Conservation (phyloP, 1,140 invertebrate species). For the Zaprionus kolodkinae region DNA sequence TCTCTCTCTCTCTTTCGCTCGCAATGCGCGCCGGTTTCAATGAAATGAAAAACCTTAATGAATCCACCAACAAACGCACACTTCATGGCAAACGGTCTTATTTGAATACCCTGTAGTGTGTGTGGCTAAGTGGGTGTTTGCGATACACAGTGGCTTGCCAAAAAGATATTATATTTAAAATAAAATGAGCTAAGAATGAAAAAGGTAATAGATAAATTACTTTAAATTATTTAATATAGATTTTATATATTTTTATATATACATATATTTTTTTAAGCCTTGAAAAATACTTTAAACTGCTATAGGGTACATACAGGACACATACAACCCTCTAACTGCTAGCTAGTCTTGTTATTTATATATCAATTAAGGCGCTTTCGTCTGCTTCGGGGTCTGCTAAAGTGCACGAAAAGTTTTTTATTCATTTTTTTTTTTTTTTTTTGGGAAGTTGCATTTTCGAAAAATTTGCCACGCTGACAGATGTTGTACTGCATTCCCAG, state of each 20-base stretch:
- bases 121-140: not conserved
- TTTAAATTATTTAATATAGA: not conserved
- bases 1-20: not conserved
- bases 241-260: too few species aligned
- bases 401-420: slow-evolving; percentile 44
- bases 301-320: not conserved
- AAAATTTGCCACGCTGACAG: slow-evolving; percentile 52
- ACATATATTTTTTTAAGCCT: too few species aligned
- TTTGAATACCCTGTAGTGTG: slow-evolving; percentile 22
- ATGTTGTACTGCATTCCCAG: slow-evolving; percentile 47
- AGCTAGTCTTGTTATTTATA: slow-evolving; percentile 42
- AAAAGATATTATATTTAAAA: too few species aligned
- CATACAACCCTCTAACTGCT: not conserved
- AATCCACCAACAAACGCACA: slow-evolving; percentile 38
- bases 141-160: too few species aligned
- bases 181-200: too few species aligned
- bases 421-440: too few species aligned
- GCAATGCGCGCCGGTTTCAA: slow-evolving; percentile 53
- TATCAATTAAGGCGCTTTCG: slow-evolving; percentile 48
- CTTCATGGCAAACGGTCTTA: slow-evolving; percentile 17
- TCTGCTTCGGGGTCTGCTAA: slow-evolving; percentile 12
- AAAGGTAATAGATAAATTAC: too few species aligned
- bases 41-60: slow-evolving; percentile 64
- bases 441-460: slow-evolving; percentile 43
- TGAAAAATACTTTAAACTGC: not conserved